A percentile compares a stretch with the other conserved stretches of the same genome.
These are phyloP conservation scores for Creontiades dilutus DNA, from an alignment of 2,888 invertebrate species.

Conservation along the genomic window DNA sequence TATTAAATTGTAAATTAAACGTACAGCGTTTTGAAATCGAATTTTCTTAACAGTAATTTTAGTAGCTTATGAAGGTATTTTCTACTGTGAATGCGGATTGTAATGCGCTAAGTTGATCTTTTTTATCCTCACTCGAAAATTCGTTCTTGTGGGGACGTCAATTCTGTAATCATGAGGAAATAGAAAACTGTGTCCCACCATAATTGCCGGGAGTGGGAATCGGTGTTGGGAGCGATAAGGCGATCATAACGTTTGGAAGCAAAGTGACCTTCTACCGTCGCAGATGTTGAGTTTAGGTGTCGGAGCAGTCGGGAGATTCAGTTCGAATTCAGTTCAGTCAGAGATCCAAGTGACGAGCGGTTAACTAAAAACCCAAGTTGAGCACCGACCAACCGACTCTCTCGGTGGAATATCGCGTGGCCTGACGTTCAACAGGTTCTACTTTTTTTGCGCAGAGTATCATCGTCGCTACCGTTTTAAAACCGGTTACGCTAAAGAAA, in stretches of 20 bases:
- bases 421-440: background rate
- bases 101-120: too few species aligned
- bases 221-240: background rate
- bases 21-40: too few species aligned
- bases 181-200: too few species aligned
- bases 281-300: background rate
- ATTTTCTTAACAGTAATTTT: too few species aligned
- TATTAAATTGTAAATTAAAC: too few species aligned
- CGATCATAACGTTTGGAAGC: background rate
- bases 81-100: too few species aligned
- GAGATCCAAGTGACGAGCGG: background rate
- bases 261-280: background rate
- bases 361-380: too few species aligned
- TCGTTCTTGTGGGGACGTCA: too few species aligned
- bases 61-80: too few species aligned
- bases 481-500: background rate
- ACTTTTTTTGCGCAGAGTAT: background rate
- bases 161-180: too few species aligned
- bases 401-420: background rate
- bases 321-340: background rate
- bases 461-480: background rate
- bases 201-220: background rate
- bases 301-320: background rate
- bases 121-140: too few species aligned
- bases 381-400: background rate